Conservation (phyloP, 35 echinoderm and acorn worm genomes). For the Heliocidaris tuberculata region DNA sequence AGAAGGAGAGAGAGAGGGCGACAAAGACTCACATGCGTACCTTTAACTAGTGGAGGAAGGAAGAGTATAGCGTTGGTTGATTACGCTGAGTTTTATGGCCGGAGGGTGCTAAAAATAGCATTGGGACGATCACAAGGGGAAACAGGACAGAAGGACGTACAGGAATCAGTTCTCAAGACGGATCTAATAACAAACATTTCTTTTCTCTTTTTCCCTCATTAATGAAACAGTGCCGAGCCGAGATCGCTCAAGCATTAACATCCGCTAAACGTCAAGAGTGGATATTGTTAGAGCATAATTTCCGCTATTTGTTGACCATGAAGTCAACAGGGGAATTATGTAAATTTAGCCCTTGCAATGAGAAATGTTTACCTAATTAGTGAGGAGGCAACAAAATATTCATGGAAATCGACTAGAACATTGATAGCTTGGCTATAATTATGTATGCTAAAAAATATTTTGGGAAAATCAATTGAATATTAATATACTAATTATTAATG, state of each 20-base stretch:
- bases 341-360: background rate
- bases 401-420: background rate
- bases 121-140: background rate
- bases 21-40: background rate
- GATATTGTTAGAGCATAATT: background rate
- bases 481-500: background rate
- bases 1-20: background rate
- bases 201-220: background rate
- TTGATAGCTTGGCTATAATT: background rate
- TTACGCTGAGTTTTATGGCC: conserved; percentile 16
- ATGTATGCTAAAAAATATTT: background rate
- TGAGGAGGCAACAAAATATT: background rate
- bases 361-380: background rate
- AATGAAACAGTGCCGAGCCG: background rate
- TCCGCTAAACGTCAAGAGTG: background rate
- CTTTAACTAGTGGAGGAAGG: conserved; percentile 23
- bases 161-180: conserved; percentile 21
- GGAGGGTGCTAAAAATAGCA: conserved; percentile 15
- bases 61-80: conserved; percentile 2
- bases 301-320: background rate
- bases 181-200: conserved; percentile 28
- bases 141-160: background rate
- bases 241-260: background rate
- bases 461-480: background rate
- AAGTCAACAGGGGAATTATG: background rate